These are phyloP conservation scores for Steinernema feltiae DNA, from an alignment of 1,140 invertebrate species.

Conservation along the genomic window DNA sequence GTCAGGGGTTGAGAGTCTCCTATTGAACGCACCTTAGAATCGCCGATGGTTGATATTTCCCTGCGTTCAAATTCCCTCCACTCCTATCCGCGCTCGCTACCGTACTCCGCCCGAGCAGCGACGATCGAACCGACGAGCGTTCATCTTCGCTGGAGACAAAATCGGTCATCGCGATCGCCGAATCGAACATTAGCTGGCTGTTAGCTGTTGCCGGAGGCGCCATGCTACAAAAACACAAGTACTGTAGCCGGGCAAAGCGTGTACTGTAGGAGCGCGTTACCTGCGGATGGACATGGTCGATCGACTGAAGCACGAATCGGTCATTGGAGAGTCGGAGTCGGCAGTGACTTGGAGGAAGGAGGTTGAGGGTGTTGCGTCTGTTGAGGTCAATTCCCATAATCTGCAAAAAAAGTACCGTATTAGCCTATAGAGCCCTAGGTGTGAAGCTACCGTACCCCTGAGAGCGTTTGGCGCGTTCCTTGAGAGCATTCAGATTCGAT, in stretches of 20 bases:
- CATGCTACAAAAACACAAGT: conserved; percentile 6
- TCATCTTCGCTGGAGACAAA: conserved; percentile 9
- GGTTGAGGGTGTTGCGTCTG: neutral
- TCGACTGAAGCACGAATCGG: conserved; percentile 7
- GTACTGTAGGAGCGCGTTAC: neutral
- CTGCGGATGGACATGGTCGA: neutral
- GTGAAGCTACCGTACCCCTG: conserved; percentile 1
- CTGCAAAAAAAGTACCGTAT: neutral
- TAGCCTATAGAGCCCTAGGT: neutral
- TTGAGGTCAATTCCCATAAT: neutral
- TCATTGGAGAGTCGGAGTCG: conserved; percentile 8
- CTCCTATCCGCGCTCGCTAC: neutral
- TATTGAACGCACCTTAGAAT: neutral
- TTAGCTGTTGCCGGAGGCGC: conserved; percentile 1
- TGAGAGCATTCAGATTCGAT: neutral
- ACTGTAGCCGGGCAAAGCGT: conserved; percentile 10
- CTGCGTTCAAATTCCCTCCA: neutral
- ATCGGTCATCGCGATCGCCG: conserved; percentile 10
- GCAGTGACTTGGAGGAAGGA: conserved; percentile 13
- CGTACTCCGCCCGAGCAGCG: neutral
- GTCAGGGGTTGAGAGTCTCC: too few relatives aligned
- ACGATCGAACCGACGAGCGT: neutral
- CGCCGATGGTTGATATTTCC: neutral
- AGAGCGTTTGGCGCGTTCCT: conserved; percentile 5
- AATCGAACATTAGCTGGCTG: conserved; percentile 7